phyloP scores from a whole-genome alignment of 2,797 vertebrate genomes.

The Dryobates pubescens region DNA sequence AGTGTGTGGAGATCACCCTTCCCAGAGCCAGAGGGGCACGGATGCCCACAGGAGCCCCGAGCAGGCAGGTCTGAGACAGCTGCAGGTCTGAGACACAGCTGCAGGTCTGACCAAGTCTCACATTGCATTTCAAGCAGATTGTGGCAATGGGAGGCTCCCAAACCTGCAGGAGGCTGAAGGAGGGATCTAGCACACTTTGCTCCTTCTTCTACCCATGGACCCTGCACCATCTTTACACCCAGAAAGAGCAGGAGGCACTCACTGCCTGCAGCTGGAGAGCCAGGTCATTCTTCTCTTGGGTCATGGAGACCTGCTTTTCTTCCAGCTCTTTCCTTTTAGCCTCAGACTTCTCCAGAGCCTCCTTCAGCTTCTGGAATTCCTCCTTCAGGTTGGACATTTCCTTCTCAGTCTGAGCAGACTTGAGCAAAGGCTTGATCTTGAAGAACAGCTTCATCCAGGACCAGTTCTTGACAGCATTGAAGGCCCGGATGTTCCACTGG shows the following conservation, averaged over 20 bases:
- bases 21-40: background rate
- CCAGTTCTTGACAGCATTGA: slow-evolving; percentile 94
- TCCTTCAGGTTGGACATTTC: slow-evolving; percentile 81
- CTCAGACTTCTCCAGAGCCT: slow-evolving; percentile 86
- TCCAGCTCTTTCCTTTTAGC: slow-evolving; percentile 91
- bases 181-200: background rate
- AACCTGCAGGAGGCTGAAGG: background rate
- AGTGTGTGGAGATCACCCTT: background rate
- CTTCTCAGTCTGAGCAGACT: slow-evolving; percentile 89
- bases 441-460: slow-evolving; percentile 97
- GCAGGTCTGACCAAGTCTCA: background rate
- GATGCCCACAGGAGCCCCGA: background rate
- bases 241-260: slow-evolving; percentile 45
- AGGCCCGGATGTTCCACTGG: slow-evolving; percentile 94
- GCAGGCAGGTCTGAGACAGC: background rate
- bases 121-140: background rate
- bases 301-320: slow-evolving; percentile 90
- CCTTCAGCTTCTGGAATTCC: slow-evolving; percentile 81
- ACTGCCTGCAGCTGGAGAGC: slow-evolving; percentile 91
- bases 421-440: slow-evolving; percentile 93
- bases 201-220: background rate
- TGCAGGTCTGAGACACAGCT: background rate
- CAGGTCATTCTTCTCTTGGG: slow-evolving; percentile 91
- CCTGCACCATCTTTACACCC: background rate
- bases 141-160: background rate